Percentiles rank a stretch among this genome's conserved stretches.
These are phyloP conservation scores for Hemistola chrysoprasaria DNA, from an alignment of 2,888 invertebrate genomes.

Conservation along the genomic window DNA sequence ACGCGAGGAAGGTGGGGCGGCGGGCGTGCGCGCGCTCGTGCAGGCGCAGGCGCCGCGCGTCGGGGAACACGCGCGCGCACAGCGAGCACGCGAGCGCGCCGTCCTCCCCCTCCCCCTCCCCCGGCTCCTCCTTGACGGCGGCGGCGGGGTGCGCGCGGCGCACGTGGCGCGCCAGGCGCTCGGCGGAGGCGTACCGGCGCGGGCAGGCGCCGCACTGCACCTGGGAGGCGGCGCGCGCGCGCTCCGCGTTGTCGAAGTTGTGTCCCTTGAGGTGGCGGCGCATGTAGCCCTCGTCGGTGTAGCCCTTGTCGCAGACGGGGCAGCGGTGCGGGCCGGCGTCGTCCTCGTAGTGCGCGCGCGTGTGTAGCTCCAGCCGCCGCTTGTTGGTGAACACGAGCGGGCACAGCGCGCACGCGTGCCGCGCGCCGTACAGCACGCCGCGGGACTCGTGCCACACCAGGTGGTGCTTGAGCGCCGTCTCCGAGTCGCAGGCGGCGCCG, in stretches of 20 bases:
- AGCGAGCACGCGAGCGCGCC: constrained; percentile 63
- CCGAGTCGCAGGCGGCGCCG: constrained; percentile 69
- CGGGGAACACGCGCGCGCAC: constrained; percentile 70
- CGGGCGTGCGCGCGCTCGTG: constrained; percentile 67
- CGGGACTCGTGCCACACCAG: constrained; percentile 71
- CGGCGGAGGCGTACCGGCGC: constrained; percentile 63
- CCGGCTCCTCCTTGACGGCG: constrained; percentile 77
- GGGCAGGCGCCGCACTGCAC: constrained; percentile 74
- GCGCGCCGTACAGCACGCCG: constrained; percentile 61
- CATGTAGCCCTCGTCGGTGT: constrained; percentile 74
- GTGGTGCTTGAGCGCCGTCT: constrained; percentile 69
- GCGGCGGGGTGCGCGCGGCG: constrained; percentile 72
- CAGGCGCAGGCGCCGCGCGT: constrained; percentile 61
- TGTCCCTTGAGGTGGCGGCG: constrained; percentile 78
- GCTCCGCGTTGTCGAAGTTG: constrained; percentile 69
- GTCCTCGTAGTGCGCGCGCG: constrained; percentile 74
- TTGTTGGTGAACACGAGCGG: constrained; percentile 73
- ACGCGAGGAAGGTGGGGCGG: constrained; percentile 68
- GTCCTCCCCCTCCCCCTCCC: constrained; percentile 72
- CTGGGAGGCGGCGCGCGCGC: constrained; percentile 62
- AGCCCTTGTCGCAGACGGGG: constrained; percentile 75
- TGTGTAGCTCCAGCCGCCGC: constrained; percentile 67
- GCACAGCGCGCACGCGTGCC: constrained; percentile 75
- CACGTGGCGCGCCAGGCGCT: constrained; percentile 72
- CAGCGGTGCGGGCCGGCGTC: constrained; percentile 78